A percentile compares a stretch with the other conserved stretches of the same genome.
phyloP scores from a whole-genome alignment of 2,113 vertebrate genomes.

The Hirundichthys speculiger region DNA sequence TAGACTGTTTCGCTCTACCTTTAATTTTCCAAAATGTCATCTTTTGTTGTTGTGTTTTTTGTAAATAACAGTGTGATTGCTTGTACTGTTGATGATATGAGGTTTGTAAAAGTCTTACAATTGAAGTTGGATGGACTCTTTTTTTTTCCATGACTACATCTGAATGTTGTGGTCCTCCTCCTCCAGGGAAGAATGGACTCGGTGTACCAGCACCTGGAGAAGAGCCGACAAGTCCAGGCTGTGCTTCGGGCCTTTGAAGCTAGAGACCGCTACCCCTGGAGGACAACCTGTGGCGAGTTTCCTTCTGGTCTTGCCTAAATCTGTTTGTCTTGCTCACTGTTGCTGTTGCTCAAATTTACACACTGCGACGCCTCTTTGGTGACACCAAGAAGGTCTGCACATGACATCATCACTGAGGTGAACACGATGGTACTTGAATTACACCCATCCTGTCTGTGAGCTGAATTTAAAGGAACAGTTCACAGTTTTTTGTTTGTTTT shows the following conservation, averaged over 20 bases:
- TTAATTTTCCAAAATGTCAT: too few species aligned
- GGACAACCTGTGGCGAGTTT: conserved; percentile 86
- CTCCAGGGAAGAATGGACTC: conserved; percentile 81
- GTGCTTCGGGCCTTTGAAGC: conserved; percentile 84
- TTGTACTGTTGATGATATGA: too few species aligned
- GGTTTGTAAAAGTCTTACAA: too few species aligned
- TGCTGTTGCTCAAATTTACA: conserved; percentile 82
- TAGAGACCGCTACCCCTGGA: conserved; percentile 86
- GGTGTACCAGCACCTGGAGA: conserved; percentile 80
- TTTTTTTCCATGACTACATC: too few species aligned
- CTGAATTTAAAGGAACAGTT: not conserved
- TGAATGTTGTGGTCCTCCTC: not conserved
- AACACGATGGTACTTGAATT: not conserved
- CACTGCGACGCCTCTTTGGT: conserved; percentile 83
- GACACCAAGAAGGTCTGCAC: conserved; percentile 73
- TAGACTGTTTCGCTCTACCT: too few species aligned
- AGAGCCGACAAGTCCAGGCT: conserved; percentile 81
- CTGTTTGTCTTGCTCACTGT: conserved; percentile 83
- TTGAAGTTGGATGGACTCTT: too few species aligned
- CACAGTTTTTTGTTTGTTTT: too few species aligned
- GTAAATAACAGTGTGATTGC: too few species aligned
- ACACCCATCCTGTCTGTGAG: not conserved
- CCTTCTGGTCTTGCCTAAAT: conserved; percentile 87
- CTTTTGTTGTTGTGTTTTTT: too few species aligned
- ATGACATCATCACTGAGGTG: conserved; percentile 40